Evolutionary conservation across 2,888 invertebrate genomes (phyloP).

Genomic region (Chaetogeoica ovagalla): DNA sequence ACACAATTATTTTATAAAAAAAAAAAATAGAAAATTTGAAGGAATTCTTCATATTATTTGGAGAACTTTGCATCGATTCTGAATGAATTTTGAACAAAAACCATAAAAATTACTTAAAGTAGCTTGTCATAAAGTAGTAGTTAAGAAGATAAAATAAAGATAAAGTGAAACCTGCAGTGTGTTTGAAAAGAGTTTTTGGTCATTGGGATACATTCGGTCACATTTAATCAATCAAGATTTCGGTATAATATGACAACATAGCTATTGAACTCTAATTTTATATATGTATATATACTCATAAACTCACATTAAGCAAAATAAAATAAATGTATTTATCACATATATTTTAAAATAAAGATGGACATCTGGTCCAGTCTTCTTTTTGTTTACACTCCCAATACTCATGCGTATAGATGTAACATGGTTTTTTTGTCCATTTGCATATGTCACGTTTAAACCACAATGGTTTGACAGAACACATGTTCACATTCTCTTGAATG

Average conservation of each 20-base stretch:
- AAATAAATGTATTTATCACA: constrained; percentile 36
- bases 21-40: neutral
- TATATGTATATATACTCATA: neutral
- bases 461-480: constrained; percentile 75
- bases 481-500: constrained; percentile 67
- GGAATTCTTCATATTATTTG: neutral
- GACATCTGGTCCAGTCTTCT: constrained; percentile 88
- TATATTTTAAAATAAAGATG: constrained; percentile 75
- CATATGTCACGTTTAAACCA: constrained; percentile 91
- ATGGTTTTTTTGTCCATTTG: constrained; percentile 65
- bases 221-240: constrained; percentile 11
- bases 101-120: constrained; percentile 20
- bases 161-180: neutral
- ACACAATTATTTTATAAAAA: constrained; percentile 1
- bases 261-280: no score
- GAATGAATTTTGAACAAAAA: neutral
- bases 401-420: constrained; percentile 79
- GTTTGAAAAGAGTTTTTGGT: constrained; percentile 2
- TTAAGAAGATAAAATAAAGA: constrained; percentile 13
- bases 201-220: neutral
- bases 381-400: constrained; percentile 92
- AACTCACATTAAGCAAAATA: neutral
- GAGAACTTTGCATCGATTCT: neutral
- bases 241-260: neutral
- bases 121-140: constrained; percentile 18